Evolutionary conservation across 2,113 vertebrate genomes (phyloP), one percentile per base, ranked within the genome.

Genomic region (Regulus satrapa): DNA sequence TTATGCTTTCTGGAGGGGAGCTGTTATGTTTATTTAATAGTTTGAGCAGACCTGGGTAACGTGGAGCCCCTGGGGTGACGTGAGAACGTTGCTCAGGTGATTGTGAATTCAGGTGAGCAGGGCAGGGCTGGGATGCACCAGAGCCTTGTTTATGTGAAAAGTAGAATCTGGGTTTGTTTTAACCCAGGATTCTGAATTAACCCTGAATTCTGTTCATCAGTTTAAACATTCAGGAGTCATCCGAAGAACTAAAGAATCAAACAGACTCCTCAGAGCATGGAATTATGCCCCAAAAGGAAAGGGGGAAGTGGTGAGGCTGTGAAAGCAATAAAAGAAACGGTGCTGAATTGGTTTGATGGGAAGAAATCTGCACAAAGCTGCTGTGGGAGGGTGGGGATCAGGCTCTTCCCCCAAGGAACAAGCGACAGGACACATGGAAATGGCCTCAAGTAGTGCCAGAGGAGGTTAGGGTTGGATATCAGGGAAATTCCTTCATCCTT

Each of bases 11-110:
- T 95, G 67, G 80, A 85, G 75, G 59, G 55, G 64, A 89, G 38
- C 26, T 76, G 89, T 74, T 91, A 45, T 59, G 82, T 95, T 97
- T 97, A 91, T 95, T 97, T 96, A 94, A 96, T 31, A 64, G 31
- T 68, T 82, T 36, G 89, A 56, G 45, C 1, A 82, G 77, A 58
- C 29, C 68, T 74, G 6, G 6, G 58, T 28, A 36, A 59, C 20
- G 34, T 62, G 83, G 67, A 73, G 48, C 51, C 92, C 51, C 77
- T 14, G 38, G 83, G 73, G 86, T 62, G 67, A n/a, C 1, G 21
- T 1, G 34, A 91, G 88, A 49, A 66, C 40, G 67, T 83, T n/a
- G 64, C 77, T 59, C 1, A 4, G 76, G 73, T 84, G 36, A 75
- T 85, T 95, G 80, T 78, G 54, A 63, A 93, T 97, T 81, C 94